Evolutionary conservation across 2,888 invertebrate genomes (phyloP).

Genomic region (Acrobasis consociella): DNA sequence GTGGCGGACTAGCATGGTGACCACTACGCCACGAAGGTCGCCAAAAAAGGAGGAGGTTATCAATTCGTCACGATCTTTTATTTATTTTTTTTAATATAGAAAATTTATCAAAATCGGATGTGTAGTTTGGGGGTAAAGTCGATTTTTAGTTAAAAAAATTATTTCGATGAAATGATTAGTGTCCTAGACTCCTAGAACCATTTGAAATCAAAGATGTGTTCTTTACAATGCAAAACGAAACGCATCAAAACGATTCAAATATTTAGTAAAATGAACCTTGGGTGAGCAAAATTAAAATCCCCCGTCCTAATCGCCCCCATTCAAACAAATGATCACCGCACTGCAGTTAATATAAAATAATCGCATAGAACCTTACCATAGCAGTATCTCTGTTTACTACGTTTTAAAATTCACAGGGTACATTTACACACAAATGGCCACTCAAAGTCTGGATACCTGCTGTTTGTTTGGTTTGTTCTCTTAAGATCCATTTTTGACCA

Average conservation of each 20-base stretch:
- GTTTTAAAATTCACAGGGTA: conserved; percentile 58
- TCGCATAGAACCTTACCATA: conserved; percentile 12
- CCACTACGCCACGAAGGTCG: no score
- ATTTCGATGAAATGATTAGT: no score
- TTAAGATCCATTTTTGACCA: background rate
- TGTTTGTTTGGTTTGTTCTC: conserved; percentile 3
- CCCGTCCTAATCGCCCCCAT: conserved; percentile 13
- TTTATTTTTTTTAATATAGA: no score
- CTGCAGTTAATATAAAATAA: conserved; percentile 19
- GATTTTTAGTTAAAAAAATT: no score
- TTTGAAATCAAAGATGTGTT: background rate
- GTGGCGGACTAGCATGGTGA: no score
- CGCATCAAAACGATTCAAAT: conserved; percentile 1
- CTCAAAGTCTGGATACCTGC: conserved; percentile 40
- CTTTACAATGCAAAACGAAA: background rate
- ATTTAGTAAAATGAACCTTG: conserved; percentile 5
- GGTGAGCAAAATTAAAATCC: conserved; percentile 9
- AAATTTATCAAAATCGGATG: no score
- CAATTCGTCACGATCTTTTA: no score
- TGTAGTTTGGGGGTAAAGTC: no score
- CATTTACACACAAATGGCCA: conserved; percentile 62
- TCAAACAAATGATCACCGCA: conserved; percentile 20
- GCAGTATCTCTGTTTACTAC: conserved; percentile 61
- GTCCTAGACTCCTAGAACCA: no score
- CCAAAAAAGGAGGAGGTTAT: no score